Base-by-base conservation (phyloP, 2,797 vertebrate species). In the Adelosebastes latens region DNA sequence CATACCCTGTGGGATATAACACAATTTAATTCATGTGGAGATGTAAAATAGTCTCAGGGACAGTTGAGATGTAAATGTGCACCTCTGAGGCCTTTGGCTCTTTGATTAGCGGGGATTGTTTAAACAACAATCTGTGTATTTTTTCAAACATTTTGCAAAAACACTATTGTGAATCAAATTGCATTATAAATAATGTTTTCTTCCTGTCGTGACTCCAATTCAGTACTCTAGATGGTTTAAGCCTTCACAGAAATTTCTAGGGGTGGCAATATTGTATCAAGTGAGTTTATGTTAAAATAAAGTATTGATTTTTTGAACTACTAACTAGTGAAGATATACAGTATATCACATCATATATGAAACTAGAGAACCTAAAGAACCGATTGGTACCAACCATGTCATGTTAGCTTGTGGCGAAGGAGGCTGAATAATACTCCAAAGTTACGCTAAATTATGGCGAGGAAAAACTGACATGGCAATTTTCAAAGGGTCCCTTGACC, bases 31-130 rank as follows among this genome's bases (percentile, higher is more conserved):
- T 72, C 25, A 67, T 63, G 27, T 56, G 6, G 13, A 71, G 20
- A 75, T 72, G 36, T 27, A 73, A 79, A 83, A 62, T 2, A 52
- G 72, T 55, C 18, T 52, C 1, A 58, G 20, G 31, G 59, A 65
- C 31, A 25, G 56, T 16, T 16, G 12, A 29, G 66, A 75, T 46
- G 11, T 52, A 32, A 74, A 64, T 63, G 8, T 71, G 36, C 12
- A 66, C 75, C 31, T 75, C 46, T 64, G 64, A 75, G 55, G 63
- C 36, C 29, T 75, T 53, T 32, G 16, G 18, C 72, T 9, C 32
- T 59, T 67, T 63, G 11, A 71, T 76, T 34, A 49, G n/a, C 32
- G 52, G 3, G 2, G 18, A 67, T 55, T 78, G 20, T 74, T 63
- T 16, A 11, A 36, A 52, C 32, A 18, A 58, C 14, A 77, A 31